Evolutionary conservation across 2,797 vertebrate genomes (phyloP).

Genomic region (Prunella strophiata): DNA sequence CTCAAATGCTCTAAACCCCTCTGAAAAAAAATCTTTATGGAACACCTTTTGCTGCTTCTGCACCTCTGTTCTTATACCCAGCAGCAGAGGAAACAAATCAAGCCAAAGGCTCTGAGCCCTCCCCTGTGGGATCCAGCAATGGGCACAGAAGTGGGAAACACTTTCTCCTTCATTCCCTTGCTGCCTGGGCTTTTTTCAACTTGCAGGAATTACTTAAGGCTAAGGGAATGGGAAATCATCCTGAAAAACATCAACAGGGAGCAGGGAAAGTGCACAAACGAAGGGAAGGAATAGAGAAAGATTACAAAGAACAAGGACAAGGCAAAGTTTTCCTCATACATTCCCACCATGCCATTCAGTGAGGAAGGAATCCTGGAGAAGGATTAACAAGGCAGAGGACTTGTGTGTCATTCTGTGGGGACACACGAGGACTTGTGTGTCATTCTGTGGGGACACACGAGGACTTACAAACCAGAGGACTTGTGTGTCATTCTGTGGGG

Average conservation of each 20-base stretch:
- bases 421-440: background rate
- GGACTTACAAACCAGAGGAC: no score
- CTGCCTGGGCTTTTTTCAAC: background rate
- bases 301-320: background rate
- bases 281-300: background rate
- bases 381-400: background rate
- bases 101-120: background rate
- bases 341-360: background rate
- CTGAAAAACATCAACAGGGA: background rate
- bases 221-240: background rate
- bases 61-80: background rate
- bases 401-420: fast-evolving
- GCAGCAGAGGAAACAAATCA: background rate
- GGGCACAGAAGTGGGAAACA: background rate
- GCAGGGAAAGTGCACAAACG: fast-evolving
- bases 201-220: background rate
- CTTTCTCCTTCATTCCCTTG: background rate
- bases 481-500: fast-evolving
- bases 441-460: background rate
- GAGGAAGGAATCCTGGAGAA: background rate
- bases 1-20: background rate
- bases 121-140: background rate
- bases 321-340: fast-evolving
- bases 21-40: background rate
- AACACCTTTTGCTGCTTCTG: background rate